A percentile compares a stretch with the other conserved stretches of the same genome.
phyloP scores from a whole-genome alignment of 2,113 vertebrate species.

The Mionectes macconnelli region DNA sequence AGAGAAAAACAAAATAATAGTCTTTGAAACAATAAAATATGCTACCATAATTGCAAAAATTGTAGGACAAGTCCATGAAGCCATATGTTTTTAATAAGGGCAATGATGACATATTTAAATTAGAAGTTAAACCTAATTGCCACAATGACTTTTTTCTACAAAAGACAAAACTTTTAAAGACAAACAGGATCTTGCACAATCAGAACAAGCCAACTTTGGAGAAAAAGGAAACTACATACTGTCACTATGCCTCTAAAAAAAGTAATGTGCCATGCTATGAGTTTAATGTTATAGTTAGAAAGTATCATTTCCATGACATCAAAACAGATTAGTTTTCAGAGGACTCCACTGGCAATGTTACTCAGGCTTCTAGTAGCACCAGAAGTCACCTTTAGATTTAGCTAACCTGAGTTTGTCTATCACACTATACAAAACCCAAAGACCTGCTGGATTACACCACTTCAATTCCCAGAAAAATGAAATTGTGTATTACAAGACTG shows the following conservation, averaged over 20 bases:
- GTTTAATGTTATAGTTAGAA: not conserved
- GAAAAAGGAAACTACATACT: not conserved
- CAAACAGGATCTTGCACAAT: constrained; percentile 30
- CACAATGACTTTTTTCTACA: constrained; percentile 4
- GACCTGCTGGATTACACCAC: not conserved
- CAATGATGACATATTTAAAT: constrained; percentile 38
- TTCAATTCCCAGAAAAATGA: not conserved
- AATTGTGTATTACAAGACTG: not conserved
- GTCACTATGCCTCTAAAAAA: not conserved
- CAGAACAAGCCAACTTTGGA: not conserved
- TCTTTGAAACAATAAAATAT: constrained; percentile 22
- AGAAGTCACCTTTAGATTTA: not conserved
- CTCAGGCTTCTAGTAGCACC: not conserved
- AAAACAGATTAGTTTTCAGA: constrained; percentile 11
- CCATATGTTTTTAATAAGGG: constrained; percentile 20
- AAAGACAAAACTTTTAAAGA: constrained; percentile 20
- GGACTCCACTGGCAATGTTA: not conserved
- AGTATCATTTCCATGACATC: not conserved
- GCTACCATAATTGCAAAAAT: constrained; percentile 11
- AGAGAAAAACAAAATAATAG: constrained; percentile 21
- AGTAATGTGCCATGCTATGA: not conserved
- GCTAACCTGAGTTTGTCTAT: not conserved
- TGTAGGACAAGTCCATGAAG: not conserved
- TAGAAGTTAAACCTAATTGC: constrained; percentile 13
- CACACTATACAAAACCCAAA: not conserved